These are phyloP conservation scores for Ophion obscuratus DNA, from an alignment of 2,888 invertebrate species.

Conservation along the genomic window DNA sequence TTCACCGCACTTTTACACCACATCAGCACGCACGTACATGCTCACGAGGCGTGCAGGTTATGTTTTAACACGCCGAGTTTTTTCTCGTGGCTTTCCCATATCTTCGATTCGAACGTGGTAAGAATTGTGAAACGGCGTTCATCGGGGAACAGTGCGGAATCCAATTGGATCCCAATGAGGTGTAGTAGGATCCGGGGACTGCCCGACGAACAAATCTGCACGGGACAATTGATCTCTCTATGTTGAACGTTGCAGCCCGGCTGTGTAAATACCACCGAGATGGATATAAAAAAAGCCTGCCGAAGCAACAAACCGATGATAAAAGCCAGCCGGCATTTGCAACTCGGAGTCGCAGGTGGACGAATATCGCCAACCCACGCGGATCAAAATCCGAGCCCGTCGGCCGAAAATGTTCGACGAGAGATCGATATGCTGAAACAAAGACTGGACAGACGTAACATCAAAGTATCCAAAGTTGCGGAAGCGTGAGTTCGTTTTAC, in stretches of 20 bases:
- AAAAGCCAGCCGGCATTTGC: slow-evolving; percentile 83
- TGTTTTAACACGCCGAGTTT: too few relatives aligned
- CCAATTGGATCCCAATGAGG: too few relatives aligned
- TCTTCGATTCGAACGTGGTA: too few relatives aligned
- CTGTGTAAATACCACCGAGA: slow-evolving; percentile 99
- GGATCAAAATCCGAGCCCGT: slow-evolving; percentile 85
- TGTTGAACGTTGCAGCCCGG: slow-evolving; percentile 89
- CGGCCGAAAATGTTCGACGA: slow-evolving; percentile 87
- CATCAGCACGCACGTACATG: too few relatives aligned
- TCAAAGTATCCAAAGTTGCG: slow-evolving; percentile 96
- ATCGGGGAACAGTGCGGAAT: too few relatives aligned
- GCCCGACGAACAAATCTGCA: too few relatives aligned
- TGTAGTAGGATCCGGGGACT: too few relatives aligned
- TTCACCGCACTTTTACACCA: too few relatives aligned
- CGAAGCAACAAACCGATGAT: slow-evolving; percentile 85
- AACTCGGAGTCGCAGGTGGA: slow-evolving; percentile 85
- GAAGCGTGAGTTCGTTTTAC: slow-evolving; percentile 90
- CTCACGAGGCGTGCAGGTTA: too few relatives aligned
- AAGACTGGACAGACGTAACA: slow-evolving; percentile 93
- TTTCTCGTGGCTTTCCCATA: too few relatives aligned
- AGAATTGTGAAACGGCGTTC: too few relatives aligned
- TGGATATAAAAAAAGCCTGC: slow-evolving; percentile 98
- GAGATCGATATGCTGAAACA: slow-evolving; percentile 91
- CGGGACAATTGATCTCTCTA: neutral
- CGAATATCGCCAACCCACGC: slow-evolving; percentile 86